Evolutionary conservation across 2,888 invertebrate species (phyloP).

Genomic region (Blomia tropicalis): DNA sequence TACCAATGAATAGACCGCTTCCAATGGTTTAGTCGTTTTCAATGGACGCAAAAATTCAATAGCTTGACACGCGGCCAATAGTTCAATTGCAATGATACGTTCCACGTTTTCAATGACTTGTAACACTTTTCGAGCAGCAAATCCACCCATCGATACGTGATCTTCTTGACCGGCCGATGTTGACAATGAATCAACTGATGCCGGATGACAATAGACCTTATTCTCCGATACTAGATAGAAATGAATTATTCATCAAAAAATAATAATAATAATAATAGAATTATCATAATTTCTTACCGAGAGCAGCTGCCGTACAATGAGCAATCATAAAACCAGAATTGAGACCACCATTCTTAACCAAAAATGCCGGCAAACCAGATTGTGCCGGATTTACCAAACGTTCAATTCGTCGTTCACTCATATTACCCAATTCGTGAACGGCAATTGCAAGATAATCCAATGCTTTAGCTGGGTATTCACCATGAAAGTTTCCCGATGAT

Average conservation of each 20-base stretch:
- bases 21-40: constrained; percentile 47
- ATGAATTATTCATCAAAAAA: background rate
- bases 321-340: constrained; percentile 54
- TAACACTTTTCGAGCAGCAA: constrained; percentile 47
- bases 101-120: constrained; percentile 43
- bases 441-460: constrained; percentile 50
- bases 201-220: constrained; percentile 51
- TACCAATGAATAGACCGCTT: constrained; percentile 47
- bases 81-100: constrained; percentile 48
- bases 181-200: constrained; percentile 49
- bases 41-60: constrained; percentile 50
- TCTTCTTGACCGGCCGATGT: constrained; percentile 52
- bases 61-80: constrained; percentile 50
- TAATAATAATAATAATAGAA: background rate
- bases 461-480: constrained; percentile 52
- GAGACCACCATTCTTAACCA: constrained; percentile 49
- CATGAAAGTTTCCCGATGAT: constrained; percentile 53
- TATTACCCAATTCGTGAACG: constrained; percentile 48
- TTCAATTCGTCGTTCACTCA: constrained; percentile 49
- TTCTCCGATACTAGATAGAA: constrained; percentile 47
- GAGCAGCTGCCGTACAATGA: constrained; percentile 49
- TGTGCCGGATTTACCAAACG: constrained; percentile 48
- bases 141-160: constrained; percentile 54
- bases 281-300: constrained; percentile 39
- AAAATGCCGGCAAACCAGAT: constrained; percentile 49